Evolutionary conservation across 2,113 vertebrate genomes (phyloP).

Genomic region (cat (Felis catus)): DNA sequence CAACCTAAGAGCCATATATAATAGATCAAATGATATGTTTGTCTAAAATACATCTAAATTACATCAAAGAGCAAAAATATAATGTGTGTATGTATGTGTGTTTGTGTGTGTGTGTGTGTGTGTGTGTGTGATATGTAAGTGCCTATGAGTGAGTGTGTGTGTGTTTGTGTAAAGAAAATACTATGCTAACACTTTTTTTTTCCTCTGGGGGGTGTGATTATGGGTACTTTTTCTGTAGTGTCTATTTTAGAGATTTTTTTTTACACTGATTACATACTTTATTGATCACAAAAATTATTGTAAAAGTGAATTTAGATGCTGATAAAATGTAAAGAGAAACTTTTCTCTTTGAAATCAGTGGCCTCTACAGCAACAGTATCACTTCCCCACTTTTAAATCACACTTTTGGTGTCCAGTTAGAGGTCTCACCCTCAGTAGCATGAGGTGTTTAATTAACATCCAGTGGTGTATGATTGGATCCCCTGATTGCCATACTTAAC

Average conservation of each 20-base stretch:
- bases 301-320: not conserved
- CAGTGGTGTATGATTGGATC: conserved; percentile 51
- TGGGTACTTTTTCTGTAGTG: not conserved
- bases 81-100: too few species aligned
- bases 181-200: not conserved
- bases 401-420: not conserved
- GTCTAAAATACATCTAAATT: not conserved
- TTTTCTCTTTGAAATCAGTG: not conserved
- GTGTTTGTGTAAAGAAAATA: not conserved
- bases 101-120: too few species aligned
- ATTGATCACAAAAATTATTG: conserved; percentile 18
- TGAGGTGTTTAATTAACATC: conserved; percentile 60
- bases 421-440: conserved; percentile 36
- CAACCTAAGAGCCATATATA: not conserved
- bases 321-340: not conserved
- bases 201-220: not conserved
- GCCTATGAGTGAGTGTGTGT: not conserved
- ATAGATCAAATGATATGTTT: not conserved
- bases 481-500: not conserved
- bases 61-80: not conserved
- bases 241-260: conserved; percentile 3
- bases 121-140: not conserved
- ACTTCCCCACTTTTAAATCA: conserved; percentile 2
- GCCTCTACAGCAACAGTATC: not conserved
- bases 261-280: not conserved